Percentiles rank a stretch among this genome's conserved stretches.
Evolutionary conservation across 2,797 vertebrate genomes (phyloP).

Genomic region (Clangula hyemalis): DNA sequence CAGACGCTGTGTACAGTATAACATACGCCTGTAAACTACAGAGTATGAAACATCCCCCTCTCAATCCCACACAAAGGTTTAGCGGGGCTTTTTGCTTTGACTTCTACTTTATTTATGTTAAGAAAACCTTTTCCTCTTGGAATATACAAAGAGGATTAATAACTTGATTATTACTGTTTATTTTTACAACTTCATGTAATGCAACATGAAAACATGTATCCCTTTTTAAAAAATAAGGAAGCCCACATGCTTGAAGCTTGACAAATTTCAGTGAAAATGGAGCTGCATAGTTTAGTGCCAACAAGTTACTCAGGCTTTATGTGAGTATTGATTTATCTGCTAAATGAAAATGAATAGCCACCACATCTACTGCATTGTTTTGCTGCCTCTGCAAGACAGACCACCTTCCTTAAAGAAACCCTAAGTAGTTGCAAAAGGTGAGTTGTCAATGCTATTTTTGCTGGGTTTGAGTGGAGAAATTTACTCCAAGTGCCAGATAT

Average conservation of each 20-base stretch:
- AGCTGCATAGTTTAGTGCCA: slow-evolving; percentile 65
- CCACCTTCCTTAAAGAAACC: slow-evolving; percentile 59
- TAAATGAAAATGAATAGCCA: slow-evolving; percentile 68
- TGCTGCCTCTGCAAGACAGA: slow-evolving; percentile 63
- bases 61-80: background rate
- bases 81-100: background rate
- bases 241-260: slow-evolving; percentile 42
- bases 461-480: background rate
- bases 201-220: slow-evolving; percentile 8
- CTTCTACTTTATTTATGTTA: background rate
- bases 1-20: slow-evolving; percentile 47
- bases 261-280: slow-evolving; percentile 66
- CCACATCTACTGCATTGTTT: slow-evolving; percentile 62
- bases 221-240: slow-evolving; percentile 19
- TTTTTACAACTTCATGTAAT: slow-evolving; percentile 38
- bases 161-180: slow-evolving; percentile 40
- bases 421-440: slow-evolving; percentile 37
- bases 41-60: background rate
- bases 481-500: background rate
- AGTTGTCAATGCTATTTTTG: background rate
- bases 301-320: slow-evolving; percentile 75
- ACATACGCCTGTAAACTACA: background rate
- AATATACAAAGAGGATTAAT: background rate
- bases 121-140: background rate
- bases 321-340: slow-evolving; percentile 75